Conservation (phyloP, 1,140 invertebrate species). For the Monochamus saltuarius region DNA sequence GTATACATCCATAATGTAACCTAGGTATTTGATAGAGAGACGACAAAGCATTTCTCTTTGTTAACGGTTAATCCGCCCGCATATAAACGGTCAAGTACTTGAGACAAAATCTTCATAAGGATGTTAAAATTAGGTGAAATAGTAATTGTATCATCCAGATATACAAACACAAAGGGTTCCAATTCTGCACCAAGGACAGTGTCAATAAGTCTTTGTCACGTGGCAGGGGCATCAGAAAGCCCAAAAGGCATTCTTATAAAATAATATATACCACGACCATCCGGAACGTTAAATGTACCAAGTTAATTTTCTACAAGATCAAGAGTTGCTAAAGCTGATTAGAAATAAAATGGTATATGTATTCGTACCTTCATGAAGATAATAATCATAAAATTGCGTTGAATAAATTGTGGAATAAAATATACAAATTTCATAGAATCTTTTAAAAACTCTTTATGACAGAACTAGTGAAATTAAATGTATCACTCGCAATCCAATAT, state of each 20-base stretch:
- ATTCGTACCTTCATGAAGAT: no score
- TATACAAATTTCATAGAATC: no score
- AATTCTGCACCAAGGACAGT: slow-evolving; percentile 34
- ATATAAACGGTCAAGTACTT: slow-evolving; percentile 36
- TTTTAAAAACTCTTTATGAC: no score
- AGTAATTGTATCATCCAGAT: slow-evolving; percentile 42
- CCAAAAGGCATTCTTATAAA: slow-evolving; percentile 44
- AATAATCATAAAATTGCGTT: no score
- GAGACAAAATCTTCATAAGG: slow-evolving; percentile 30
- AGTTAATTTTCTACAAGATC: no score
- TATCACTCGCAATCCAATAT: no score
- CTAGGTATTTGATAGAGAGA: slow-evolving; percentile 40
- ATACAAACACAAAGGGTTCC: slow-evolving; percentile 37
- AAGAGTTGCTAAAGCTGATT: no score
- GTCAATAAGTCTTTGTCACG: slow-evolving; percentile 48
- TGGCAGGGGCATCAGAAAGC: slow-evolving; percentile 44
- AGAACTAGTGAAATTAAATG: no score
- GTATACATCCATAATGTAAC: slow-evolving; percentile 40
- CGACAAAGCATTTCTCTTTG: slow-evolving; percentile 47
- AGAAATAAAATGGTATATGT: no score
- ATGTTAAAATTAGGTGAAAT: slow-evolving; percentile 29
- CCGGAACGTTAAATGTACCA: no score
- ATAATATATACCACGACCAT: slow-evolving; percentile 38
- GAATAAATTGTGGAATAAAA: no score
- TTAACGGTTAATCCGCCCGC: slow-evolving; percentile 40